Conservation (phyloP, 2,888 invertebrate genomes). For the Gymnoscelis rufifasciata region DNA sequence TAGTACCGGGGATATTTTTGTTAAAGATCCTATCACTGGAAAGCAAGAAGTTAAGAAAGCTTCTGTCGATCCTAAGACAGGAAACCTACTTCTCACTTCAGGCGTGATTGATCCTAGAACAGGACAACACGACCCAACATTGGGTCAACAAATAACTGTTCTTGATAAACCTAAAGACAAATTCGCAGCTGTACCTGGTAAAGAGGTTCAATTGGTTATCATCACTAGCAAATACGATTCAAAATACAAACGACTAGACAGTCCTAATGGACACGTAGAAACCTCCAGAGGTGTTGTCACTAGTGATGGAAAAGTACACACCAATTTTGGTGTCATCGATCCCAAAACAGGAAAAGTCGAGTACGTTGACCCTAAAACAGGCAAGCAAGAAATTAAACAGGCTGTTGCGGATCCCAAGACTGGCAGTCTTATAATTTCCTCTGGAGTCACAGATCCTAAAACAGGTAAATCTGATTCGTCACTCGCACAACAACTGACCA, state of each 20-base stretch:
- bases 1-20: slow-evolving; percentile 76
- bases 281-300: slow-evolving; percentile 64
- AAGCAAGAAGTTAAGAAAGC: slow-evolving; percentile 82
- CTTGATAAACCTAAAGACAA: slow-evolving; percentile 66
- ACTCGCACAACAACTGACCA: slow-evolving; percentile 72
- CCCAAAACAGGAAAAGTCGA: slow-evolving; percentile 76
- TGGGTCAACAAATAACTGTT: slow-evolving; percentile 77
- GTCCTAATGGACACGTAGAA: slow-evolving; percentile 74
- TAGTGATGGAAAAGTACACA: slow-evolving; percentile 67
- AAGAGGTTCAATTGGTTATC: slow-evolving; percentile 73
- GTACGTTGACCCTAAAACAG: slow-evolving; percentile 76
- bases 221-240: slow-evolving; percentile 79
- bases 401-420: slow-evolving; percentile 78
- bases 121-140: slow-evolving; percentile 72
- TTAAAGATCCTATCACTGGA: slow-evolving; percentile 80
- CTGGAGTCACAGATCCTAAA: slow-evolving; percentile 77
- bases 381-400: slow-evolving; percentile 79
- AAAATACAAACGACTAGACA: slow-evolving; percentile 75
- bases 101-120: slow-evolving; percentile 79
- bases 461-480: slow-evolving; percentile 76
- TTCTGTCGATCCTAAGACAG: slow-evolving; percentile 81
- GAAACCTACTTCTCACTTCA: slow-evolving; percentile 78
- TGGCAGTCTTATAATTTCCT: slow-evolving; percentile 74
- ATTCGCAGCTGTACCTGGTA: slow-evolving; percentile 58
- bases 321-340: slow-evolving; percentile 76